A percentile compares a stretch with the other conserved stretches of the same genome.
phyloP scores from a whole-genome alignment of 2,113 vertebrate species.

The Ivindomyrus marchei region DNA sequence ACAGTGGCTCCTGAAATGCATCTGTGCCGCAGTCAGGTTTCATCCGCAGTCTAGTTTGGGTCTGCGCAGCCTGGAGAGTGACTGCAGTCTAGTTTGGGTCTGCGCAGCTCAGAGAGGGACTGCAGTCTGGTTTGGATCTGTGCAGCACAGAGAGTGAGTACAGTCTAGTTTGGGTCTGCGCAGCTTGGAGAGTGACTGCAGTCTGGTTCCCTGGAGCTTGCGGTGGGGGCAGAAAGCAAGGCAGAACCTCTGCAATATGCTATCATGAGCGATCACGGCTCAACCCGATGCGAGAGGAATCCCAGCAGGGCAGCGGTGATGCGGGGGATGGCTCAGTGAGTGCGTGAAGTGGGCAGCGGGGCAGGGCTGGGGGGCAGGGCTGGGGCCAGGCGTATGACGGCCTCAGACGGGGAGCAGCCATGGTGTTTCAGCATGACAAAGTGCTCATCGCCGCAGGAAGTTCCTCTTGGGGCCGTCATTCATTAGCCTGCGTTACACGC shows the following conservation, averaged over 20 bases:
- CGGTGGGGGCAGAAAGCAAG: neutral
- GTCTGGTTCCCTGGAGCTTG: neutral
- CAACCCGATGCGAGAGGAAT: conserved; percentile 6
- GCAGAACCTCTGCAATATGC: conserved; percentile 9
- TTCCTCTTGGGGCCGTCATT: neutral
- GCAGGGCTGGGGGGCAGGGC: neutral
- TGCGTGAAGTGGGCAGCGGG: neutral
- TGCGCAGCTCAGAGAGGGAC: no score
- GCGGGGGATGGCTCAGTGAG: neutral
- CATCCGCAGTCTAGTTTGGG: neutral
- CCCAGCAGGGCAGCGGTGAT: neutral
- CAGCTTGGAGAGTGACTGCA: neutral
- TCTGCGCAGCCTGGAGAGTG: neutral
- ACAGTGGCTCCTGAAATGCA: neutral
- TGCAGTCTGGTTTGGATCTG: neutral
- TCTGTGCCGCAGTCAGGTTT: neutral
- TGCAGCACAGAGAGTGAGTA: neutral
- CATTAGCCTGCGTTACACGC: neutral
- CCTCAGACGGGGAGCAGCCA: conserved; percentile 14
- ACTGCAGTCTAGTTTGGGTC: neutral
- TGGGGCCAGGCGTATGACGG: conserved; percentile 26
- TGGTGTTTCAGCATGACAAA: neutral
- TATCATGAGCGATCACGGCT: conserved; percentile 16
- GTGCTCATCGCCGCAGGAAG: conserved; percentile 11
- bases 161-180: no score